Percentiles rank a stretch among this genome's conserved stretches.
Evolutionary conservation across 2,797 vertebrate species (phyloP).

Genomic region (Saxicola maurus): DNA sequence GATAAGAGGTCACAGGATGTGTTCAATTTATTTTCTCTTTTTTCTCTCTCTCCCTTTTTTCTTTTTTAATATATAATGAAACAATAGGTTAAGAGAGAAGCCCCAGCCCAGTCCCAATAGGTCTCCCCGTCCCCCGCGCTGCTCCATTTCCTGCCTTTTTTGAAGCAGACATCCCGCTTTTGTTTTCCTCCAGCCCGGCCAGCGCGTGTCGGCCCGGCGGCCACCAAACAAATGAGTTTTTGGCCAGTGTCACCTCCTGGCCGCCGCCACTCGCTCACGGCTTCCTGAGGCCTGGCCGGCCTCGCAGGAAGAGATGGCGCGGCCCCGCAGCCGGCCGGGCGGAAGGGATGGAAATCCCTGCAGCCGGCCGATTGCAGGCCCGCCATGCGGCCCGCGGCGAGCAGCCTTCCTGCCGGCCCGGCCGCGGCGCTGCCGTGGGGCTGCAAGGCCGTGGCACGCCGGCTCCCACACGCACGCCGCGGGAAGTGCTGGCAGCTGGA

Average conservation of each 20-base stretch:
- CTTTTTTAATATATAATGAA: constrained; percentile 2
- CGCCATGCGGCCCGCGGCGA: constrained; percentile 69
- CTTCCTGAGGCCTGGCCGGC: constrained; percentile 59
- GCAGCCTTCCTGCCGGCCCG: constrained; percentile 86
- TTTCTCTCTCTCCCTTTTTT: neutral
- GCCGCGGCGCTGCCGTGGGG: constrained; percentile 52
- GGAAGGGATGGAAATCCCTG: constrained; percentile 72
- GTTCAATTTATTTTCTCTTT: constrained; percentile 43
- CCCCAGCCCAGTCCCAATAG: constrained; percentile 59
- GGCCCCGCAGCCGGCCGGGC: neutral
- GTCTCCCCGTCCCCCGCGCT: constrained; percentile 41
- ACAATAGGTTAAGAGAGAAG: constrained; percentile 70
- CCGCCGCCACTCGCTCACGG: neutral
- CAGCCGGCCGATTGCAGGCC: constrained; percentile 71
- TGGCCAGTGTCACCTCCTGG: constrained; percentile 33
- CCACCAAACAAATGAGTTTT: constrained; percentile 65
- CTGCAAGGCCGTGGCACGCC: constrained; percentile 75
- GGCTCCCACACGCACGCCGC: constrained; percentile 77
- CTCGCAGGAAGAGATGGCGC: neutral
- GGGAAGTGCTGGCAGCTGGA: constrained; percentile 91
- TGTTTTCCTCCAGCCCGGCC: constrained; percentile 64
- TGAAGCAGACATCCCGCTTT: constrained; percentile 79
- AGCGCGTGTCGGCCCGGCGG: constrained; percentile 70
- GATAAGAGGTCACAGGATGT: constrained; percentile 75
- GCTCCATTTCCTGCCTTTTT: constrained; percentile 74